phyloP scores from a whole-genome alignment of 2,888 invertebrate genomes.

The Cantharis rufa region DNA sequence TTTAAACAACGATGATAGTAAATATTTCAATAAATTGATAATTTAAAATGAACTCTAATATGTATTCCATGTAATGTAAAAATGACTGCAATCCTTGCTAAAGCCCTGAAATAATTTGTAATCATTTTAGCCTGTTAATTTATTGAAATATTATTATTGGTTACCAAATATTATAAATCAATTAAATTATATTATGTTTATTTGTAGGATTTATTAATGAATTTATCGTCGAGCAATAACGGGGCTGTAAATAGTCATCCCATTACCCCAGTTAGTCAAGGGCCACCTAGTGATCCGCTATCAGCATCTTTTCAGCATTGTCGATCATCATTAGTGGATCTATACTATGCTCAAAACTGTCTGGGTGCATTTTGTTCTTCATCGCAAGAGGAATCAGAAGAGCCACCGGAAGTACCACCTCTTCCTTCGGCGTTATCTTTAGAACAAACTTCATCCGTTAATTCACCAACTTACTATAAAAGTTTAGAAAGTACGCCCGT shows the following conservation, averaged over 20 bases:
- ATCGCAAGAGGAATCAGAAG: slow-evolving; percentile 40
- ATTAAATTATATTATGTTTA: slow-evolving; percentile 10
- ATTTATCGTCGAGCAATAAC: slow-evolving; percentile 60
- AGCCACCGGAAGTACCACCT: slow-evolving; percentile 50
- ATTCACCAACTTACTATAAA: slow-evolving; percentile 50
- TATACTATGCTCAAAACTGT: slow-evolving; percentile 60
- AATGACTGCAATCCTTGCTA: not conserved
- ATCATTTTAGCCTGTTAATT: not conserved
- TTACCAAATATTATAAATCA: no score
- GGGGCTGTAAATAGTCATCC: slow-evolving; percentile 49
- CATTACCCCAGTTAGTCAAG: slow-evolving; percentile 53
- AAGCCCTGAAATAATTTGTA: not conserved
- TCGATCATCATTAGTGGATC: slow-evolving; percentile 59
- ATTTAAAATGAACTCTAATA: not conserved
- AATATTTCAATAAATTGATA: not conserved
- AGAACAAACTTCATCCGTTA: slow-evolving; percentile 33
- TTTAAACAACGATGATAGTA: not conserved
- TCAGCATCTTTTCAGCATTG: slow-evolving; percentile 58
- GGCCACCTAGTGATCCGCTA: slow-evolving; percentile 49
- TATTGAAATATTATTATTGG: no score
- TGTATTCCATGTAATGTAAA: not conserved
- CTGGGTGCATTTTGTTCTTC: slow-evolving; percentile 50
- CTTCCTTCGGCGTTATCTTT: slow-evolving; percentile 47
- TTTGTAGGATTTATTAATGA: slow-evolving; percentile 62
- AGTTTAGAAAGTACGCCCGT: slow-evolving; percentile 53